phyloP scores from a whole-genome alignment of 1,140 invertebrate species.

The Drosophila funebris region DNA sequence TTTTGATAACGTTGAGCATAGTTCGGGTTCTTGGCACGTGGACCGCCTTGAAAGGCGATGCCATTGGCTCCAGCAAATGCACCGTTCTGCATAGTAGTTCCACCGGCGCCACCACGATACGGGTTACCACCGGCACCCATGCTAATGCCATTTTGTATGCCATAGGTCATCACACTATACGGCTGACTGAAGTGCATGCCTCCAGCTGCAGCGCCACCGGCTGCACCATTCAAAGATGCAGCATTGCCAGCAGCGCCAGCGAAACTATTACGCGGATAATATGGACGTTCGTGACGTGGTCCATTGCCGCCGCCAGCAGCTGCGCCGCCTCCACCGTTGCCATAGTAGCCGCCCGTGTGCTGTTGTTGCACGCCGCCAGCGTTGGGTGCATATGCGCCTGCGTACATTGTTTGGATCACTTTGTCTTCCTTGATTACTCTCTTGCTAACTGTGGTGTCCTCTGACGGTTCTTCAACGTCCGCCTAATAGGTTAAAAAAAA shows the following conservation, averaged over 20 bases:
- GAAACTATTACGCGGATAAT: constrained; percentile 53
- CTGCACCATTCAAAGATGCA: constrained; percentile 51
- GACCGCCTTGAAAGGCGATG: constrained; percentile 62
- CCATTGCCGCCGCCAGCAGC: constrained; percentile 43
- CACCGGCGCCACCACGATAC: constrained; percentile 48
- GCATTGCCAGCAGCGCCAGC: constrained; percentile 47
- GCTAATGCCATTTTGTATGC: constrained; percentile 65
- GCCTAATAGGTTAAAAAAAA: not conserved
- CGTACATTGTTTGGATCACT: constrained; percentile 49
- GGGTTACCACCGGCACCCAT: constrained; percentile 59
- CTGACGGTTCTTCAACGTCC: constrained; percentile 14
- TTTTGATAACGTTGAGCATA: constrained; percentile 77
- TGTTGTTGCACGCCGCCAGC: constrained; percentile 72
- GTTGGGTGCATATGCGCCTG: constrained; percentile 73
- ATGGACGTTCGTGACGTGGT: constrained; percentile 55
- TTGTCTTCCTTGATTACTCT: not conserved
- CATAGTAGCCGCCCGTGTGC: constrained; percentile 71
- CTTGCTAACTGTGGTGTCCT: not conserved
- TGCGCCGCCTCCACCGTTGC: constrained; percentile 67
- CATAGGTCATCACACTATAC: constrained; percentile 70
- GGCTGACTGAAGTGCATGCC: constrained; percentile 66
- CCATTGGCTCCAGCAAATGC: constrained; percentile 52
- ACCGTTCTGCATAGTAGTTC: constrained; percentile 65
- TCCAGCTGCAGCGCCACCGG: constrained; percentile 57
- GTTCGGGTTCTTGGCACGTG: constrained; percentile 71